These are phyloP conservation scores for Sialia sialis DNA, from an alignment of 2,113 vertebrate genomes.

Conservation along the genomic window DNA sequence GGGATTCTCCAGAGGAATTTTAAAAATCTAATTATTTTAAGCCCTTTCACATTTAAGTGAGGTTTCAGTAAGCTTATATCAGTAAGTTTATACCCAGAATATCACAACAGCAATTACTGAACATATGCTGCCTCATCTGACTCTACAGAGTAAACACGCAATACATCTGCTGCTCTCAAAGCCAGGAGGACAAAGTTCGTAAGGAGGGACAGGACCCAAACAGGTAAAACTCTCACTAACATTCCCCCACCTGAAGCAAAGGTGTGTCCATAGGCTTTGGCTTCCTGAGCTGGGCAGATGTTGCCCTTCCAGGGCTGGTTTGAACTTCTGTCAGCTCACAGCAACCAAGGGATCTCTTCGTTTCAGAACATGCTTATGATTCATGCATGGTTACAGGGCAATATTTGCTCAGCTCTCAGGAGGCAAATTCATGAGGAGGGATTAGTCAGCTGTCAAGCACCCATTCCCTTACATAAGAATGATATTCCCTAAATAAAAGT, in stretches of 20 bases:
- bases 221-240: accelerated
- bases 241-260: not conserved
- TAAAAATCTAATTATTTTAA: not conserved
- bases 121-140: not conserved
- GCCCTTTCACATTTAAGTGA: not conserved
- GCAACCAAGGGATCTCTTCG: not conserved
- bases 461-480: not conserved
- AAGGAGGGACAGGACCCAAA: not conserved
- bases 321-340: not conserved
- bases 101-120: accelerated
- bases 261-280: not conserved
- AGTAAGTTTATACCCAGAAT: not conserved
- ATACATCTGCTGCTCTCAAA: not conserved
- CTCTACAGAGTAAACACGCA: not conserved
- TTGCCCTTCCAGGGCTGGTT: not conserved
- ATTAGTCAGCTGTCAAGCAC: conserved; percentile 34
- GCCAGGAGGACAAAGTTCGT: not conserved
- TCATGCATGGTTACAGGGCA: conserved; percentile 21
- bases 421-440: not conserved
- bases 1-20: not conserved
- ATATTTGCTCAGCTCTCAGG: conserved; percentile 39
- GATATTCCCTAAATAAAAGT: not conserved
- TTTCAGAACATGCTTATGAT: not conserved
- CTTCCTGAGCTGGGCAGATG: not conserved
- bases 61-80: not conserved